These are phyloP conservation scores for Eupelmus urozonus DNA, from an alignment of 2,888 invertebrate species.

Conservation along the genomic window DNA sequence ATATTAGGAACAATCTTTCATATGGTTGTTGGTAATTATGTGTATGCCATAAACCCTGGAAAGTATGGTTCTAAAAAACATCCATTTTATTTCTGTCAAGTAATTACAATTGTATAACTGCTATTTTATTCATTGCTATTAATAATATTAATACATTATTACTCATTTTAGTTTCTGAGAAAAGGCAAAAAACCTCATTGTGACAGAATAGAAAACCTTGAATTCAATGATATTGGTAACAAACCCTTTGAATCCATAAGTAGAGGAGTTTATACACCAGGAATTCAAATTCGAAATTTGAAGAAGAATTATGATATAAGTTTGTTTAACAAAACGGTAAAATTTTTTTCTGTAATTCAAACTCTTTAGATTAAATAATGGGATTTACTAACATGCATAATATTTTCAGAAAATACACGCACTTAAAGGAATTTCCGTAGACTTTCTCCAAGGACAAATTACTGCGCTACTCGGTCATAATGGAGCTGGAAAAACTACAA, in stretches of 20 bases:
- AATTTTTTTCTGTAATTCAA: no score
- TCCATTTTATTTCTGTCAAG: constrained; percentile 84
- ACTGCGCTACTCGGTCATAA: constrained; percentile 92
- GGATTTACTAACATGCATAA: background rate
- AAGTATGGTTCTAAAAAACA: constrained; percentile 89
- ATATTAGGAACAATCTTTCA: constrained; percentile 85
- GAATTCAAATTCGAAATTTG: constrained; percentile 79
- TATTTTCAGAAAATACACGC: constrained; percentile 69
- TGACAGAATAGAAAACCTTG: constrained; percentile 64
- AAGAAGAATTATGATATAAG: constrained; percentile 73
- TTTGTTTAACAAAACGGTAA: constrained; percentile 67
- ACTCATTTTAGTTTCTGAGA: constrained; percentile 23
- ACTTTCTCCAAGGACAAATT: constrained; percentile 91
- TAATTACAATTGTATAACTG: constrained; percentile 37
- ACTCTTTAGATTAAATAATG: no score
- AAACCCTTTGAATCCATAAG: constrained; percentile 73
- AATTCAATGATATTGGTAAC: constrained; percentile 66
- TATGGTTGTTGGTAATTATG: constrained; percentile 87
- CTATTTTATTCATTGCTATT: background rate
- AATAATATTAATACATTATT: background rate
- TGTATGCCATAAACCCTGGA: constrained; percentile 92
- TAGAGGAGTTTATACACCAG: constrained; percentile 68
- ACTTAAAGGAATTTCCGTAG: constrained; percentile 72
- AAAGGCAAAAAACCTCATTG: no score
- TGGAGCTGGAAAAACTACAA: constrained; percentile 96